phyloP scores from a whole-genome alignment of 2,113 vertebrate species.

The Sorex araneus region DNA sequence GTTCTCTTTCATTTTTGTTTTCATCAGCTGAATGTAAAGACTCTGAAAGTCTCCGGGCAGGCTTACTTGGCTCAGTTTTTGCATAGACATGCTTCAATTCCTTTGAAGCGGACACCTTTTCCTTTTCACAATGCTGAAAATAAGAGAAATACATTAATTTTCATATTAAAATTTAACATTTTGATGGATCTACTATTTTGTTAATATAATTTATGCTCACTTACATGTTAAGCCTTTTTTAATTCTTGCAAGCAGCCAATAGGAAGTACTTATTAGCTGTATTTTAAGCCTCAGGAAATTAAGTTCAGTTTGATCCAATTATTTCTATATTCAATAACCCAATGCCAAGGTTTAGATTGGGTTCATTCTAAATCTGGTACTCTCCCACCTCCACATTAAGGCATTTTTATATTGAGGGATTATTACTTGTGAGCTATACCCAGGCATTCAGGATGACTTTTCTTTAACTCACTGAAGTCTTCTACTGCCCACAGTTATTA shows the following conservation, averaged over 20 bases:
- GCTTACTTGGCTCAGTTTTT: slow-evolving; percentile 89
- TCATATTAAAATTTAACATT: slow-evolving; percentile 22
- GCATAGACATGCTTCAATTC: slow-evolving; percentile 88
- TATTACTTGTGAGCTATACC: not conserved
- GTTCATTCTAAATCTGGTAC: not conserved
- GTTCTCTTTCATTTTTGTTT: slow-evolving; percentile 89
- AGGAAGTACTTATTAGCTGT: not conserved
- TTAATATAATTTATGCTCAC: too few relatives aligned
- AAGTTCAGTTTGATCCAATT: not conserved
- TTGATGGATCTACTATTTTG: not conserved
- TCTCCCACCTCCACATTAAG: not conserved
- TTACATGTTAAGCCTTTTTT: not conserved
- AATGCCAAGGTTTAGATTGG: not conserved
- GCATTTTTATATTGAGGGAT: not conserved
- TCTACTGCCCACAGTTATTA: not conserved
- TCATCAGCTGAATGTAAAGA: slow-evolving; percentile 90
- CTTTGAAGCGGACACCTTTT: slow-evolving; percentile 87
- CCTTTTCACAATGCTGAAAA: slow-evolving; percentile 88
- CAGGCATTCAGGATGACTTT: not conserved
- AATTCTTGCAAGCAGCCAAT: not conserved
- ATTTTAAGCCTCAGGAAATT: not conserved
- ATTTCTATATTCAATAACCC: not conserved
- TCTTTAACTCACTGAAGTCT: not conserved
- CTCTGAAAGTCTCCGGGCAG: slow-evolving; percentile 91
- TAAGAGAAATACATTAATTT: not conserved